Conservation (phyloP, 2,113 vertebrate genomes). For the Synodontis membranacea region DNA sequence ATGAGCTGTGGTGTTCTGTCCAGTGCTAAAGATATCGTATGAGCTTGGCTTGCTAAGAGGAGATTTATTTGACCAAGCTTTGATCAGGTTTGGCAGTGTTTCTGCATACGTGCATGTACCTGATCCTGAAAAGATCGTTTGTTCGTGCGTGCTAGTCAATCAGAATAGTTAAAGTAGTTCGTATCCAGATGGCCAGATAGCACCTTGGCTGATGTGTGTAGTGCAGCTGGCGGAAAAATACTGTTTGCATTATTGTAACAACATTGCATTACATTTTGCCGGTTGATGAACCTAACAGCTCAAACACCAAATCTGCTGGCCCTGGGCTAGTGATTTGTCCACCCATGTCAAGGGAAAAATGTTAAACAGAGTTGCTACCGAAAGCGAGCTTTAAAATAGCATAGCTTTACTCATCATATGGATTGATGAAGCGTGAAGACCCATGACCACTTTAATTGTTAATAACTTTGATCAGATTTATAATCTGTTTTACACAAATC, state of each 20-base stretch:
- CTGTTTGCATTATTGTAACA: neutral
- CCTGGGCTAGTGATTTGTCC: neutral
- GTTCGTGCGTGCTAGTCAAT: neutral
- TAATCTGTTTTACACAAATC: neutral
- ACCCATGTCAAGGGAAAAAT: neutral
- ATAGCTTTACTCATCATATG: neutral
- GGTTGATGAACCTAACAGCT: neutral
- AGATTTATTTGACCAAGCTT: neutral
- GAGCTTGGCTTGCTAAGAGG: neutral
- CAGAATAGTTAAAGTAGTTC: neutral
- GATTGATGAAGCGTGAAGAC: neutral
- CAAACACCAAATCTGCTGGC: neutral
- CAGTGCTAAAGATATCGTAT: neutral
- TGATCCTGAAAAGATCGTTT: neutral
- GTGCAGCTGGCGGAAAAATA: neutral
- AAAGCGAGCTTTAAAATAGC: neutral
- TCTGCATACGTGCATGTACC: no score
- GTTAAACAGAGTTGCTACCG: neutral
- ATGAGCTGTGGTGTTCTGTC: neutral
- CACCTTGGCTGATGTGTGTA: neutral
- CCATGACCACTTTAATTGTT: neutral
- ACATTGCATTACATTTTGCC: neutral
- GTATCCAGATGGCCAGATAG: neutral
- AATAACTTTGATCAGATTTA: neutral
- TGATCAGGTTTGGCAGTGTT: neutral